Evolutionary conservation across 2,797 vertebrate species (phyloP).

Genomic region (Acanthurus tractus): DNA sequence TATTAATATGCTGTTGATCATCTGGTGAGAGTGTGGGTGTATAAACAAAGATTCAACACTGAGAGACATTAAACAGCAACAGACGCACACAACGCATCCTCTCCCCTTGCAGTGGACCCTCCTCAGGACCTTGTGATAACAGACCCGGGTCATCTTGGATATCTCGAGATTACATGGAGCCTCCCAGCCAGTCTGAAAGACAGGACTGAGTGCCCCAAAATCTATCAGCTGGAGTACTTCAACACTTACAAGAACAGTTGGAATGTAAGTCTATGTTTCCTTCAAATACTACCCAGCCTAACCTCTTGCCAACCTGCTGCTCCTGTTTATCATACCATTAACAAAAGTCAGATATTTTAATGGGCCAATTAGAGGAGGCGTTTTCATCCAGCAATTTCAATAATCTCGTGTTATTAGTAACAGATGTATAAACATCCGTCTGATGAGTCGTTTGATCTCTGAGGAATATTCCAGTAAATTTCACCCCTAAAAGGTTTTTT

Average conservation of each 20-base stretch:
- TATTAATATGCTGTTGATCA: neutral
- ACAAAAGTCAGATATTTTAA: too few relatives aligned
- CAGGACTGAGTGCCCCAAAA: slow-evolving; percentile 59
- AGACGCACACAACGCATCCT: neutral
- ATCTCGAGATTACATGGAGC: slow-evolving; percentile 79
- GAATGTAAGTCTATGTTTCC: slow-evolving; percentile 70
- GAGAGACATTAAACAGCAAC: too few relatives aligned
- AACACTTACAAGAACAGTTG: slow-evolving; percentile 72
- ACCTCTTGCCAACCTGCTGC: neutral
- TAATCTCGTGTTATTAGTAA: too few relatives aligned
- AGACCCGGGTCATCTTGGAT: slow-evolving; percentile 80
- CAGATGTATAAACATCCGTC: too few relatives aligned
- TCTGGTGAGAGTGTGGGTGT: neutral
- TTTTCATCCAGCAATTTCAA: too few relatives aligned
- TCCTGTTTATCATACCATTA: too few relatives aligned
- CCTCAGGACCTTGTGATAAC: slow-evolving; percentile 73
- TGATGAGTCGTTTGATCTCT: too few relatives aligned
- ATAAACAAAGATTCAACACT: too few relatives aligned
- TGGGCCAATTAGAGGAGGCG: too few relatives aligned
- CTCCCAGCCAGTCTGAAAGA: slow-evolving; percentile 64
- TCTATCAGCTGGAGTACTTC: slow-evolving; percentile 82
- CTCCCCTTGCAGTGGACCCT: slow-evolving; percentile 74
- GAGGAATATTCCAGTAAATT: neutral
- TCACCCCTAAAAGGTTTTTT: neutral
- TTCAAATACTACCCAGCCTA: neutral